Percentiles rank a stretch among this genome's conserved stretches.
Conservation (phyloP, 2,797 vertebrate genomes). For the Pachyuromys duprasi region DNA sequence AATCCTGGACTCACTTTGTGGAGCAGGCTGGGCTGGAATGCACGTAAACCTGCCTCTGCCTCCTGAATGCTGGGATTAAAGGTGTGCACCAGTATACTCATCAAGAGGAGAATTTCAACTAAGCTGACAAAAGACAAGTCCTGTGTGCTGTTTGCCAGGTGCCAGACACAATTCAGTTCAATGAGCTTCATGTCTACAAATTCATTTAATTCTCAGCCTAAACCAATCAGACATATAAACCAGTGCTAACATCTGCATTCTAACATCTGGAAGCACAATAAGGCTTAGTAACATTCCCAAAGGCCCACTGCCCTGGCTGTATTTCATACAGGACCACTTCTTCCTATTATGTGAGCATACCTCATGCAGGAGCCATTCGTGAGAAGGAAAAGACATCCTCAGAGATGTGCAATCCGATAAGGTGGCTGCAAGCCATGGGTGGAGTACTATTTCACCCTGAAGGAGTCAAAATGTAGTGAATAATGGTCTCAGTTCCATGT, state of each 20-base stretch:
- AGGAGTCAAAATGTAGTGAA: background rate
- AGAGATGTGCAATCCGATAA: background rate
- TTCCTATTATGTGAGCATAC: background rate
- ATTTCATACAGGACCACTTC: background rate
- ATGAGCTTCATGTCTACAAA: background rate
- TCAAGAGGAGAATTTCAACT: background rate
- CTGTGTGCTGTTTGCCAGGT: background rate
- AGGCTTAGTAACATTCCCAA: background rate
- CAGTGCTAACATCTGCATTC: background rate
- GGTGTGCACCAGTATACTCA: background rate
- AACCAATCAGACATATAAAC: background rate
- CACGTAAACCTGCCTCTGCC: background rate
- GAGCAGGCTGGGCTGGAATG: background rate
- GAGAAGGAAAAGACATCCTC: background rate
- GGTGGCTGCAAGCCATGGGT: background rate
- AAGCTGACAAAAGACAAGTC: background rate
- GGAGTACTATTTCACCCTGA: background rate
- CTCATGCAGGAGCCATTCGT: no score
- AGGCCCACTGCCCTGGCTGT: background rate
- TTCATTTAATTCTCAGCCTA: background rate
- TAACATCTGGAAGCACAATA: background rate
- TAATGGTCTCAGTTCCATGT: no score
- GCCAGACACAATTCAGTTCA: background rate
- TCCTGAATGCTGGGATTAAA: background rate
- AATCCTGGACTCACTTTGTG: background rate